Evolutionary conservation across 2,797 vertebrate species (phyloP).

Genomic region (Oophaga sylvatica): DNA sequence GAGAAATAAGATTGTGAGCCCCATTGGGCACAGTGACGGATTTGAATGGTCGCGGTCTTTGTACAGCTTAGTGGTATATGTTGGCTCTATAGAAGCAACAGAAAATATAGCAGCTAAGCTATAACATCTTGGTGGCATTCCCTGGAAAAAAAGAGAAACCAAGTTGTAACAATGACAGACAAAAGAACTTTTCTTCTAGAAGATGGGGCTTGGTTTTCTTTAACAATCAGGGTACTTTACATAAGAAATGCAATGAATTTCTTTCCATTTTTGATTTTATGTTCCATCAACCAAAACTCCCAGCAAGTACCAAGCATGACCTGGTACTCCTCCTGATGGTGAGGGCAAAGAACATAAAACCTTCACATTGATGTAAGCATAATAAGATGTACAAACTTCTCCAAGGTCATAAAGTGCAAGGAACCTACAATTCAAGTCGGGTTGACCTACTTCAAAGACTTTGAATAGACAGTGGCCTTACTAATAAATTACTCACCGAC

Average conservation of each 20-base stretch:
- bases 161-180: not conserved
- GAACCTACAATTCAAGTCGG: slow-evolving; percentile 27
- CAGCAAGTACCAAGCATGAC: not conserved
- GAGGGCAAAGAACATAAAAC: slow-evolving; percentile 20
- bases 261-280: not conserved
- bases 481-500: slow-evolving; percentile 29
- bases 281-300: not conserved
- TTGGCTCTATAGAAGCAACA: not conserved
- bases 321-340: not conserved
- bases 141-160: not conserved
- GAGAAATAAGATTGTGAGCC: not conserved
- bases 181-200: not conserved
- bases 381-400: slow-evolving; percentile 15
- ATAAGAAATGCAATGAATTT: not conserved
- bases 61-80: not conserved
- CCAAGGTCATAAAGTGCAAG: slow-evolving; percentile 15
- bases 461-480: slow-evolving; percentile 25
- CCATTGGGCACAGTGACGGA: not conserved
- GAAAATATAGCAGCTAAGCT: not conserved
- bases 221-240: not conserved
- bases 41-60: not conserved
- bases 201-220: slow-evolving; percentile 2
- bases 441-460: slow-evolving; percentile 39
- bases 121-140: not conserved
- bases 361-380: slow-evolving; percentile 12